A percentile compares a stretch with the other conserved stretches of the same genome.
Conservation (phyloP, 2,113 vertebrate species). For the Leiothrix lutea region DNA sequence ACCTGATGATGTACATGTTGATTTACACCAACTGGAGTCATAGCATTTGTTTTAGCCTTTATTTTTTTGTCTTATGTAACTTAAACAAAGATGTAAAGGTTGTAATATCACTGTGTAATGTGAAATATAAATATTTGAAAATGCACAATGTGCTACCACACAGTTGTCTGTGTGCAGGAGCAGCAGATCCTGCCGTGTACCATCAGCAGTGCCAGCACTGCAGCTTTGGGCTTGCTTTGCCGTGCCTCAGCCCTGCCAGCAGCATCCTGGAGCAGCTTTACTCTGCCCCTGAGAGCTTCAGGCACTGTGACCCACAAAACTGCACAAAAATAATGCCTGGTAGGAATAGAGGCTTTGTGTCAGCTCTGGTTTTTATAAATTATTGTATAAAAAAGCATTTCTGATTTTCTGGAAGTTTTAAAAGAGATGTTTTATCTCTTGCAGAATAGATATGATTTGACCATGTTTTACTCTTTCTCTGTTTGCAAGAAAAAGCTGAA, state of each 20-base stretch:
- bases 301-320: not conserved
- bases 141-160: not conserved
- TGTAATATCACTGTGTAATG: not conserved
- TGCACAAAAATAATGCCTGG: fast-evolving
- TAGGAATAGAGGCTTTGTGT: not conserved
- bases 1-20: not conserved
- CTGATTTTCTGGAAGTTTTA: not conserved
- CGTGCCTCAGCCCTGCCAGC: not conserved
- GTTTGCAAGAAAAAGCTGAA: not conserved
- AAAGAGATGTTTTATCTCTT: not conserved
- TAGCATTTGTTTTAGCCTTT: not conserved
- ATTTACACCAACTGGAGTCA: not conserved
- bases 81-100: not conserved
- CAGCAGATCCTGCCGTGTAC: fast-evolving
- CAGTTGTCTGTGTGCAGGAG: not conserved
- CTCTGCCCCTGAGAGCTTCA: not conserved
- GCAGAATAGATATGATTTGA: fast-evolving
- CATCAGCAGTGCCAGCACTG: not conserved
- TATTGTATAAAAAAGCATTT: not conserved
- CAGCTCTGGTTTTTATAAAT: fast-evolving
- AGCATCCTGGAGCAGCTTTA: no score
- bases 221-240: not conserved
- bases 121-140: not conserved
- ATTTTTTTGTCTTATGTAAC: not conserved
- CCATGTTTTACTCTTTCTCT: not conserved